A percentile compares a stretch with the other conserved stretches of the same genome.
phyloP scores from a whole-genome alignment of 1,140 invertebrate genomes.

The Samia ricini region DNA sequence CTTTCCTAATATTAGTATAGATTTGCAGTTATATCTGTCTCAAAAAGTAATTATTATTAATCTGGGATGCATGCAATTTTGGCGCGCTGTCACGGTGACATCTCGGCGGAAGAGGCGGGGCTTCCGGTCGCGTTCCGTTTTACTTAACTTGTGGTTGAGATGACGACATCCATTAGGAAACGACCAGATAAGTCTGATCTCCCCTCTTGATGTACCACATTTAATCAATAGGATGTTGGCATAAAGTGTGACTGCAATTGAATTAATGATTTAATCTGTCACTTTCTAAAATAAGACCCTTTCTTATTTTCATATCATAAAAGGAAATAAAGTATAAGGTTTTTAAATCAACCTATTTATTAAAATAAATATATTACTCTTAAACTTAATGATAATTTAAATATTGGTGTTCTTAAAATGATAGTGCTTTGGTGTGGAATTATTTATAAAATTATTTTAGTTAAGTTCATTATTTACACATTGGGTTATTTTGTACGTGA shows the following conservation, averaged over 20 bases:
- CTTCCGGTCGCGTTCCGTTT: conserved; percentile 59
- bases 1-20: no score
- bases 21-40: no score
- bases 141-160: conserved; percentile 37
- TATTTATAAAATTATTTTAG: no score
- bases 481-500: no score
- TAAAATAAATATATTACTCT: no score
- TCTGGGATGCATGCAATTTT: conserved; percentile 23
- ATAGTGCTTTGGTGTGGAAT: no score
- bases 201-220: conserved; percentile 21
- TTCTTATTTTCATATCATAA: no score
- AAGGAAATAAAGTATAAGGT: no score
- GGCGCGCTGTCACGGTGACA: conserved; percentile 46
- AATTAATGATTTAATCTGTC: conserved; percentile 6
- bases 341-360: no score
- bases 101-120: conserved; percentile 58
- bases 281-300: conserved; percentile 10
- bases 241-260: conserved; percentile 3
- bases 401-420: no score
- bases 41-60: not conserved
- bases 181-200: conserved; percentile 26
- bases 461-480: no score
- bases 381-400: no score
- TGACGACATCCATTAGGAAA: conserved; percentile 43
- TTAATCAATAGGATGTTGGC: conserved; percentile 10